Conservation (phyloP, 2,113 vertebrate species). For the human (Homo sapiens) region DNA sequence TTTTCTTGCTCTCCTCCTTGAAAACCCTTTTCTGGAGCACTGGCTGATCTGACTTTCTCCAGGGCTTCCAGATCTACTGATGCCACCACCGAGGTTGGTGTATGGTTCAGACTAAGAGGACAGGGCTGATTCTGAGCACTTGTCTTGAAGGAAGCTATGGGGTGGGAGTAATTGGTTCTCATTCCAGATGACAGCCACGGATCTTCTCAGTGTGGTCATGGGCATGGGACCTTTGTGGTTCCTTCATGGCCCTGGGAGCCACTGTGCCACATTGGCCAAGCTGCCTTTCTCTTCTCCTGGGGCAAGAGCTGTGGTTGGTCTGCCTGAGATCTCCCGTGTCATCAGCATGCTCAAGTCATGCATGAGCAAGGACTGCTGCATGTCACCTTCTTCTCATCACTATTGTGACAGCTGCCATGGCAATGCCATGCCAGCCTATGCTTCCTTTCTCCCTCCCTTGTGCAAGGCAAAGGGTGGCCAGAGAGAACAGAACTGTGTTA, state of each 20-base stretch:
- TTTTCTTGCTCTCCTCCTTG: background rate
- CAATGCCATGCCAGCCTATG: background rate
- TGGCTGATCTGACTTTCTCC: slow-evolving; percentile 15
- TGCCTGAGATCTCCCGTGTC: background rate
- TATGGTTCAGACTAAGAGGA: background rate
- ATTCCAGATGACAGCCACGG: background rate
- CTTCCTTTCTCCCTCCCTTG: background rate
- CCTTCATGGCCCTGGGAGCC: background rate
- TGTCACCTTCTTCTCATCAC: background rate
- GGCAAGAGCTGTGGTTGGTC: background rate
- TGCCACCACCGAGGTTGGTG: background rate
- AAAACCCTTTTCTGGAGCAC: background rate
- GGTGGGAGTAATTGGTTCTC: background rate
- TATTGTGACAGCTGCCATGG: background rate
- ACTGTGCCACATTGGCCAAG: background rate
- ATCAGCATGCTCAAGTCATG: background rate
- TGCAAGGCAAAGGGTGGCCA: background rate
- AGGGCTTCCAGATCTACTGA: background rate
- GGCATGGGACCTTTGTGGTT: background rate
- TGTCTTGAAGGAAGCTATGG: background rate
- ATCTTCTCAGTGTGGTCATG: background rate
- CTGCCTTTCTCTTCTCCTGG: background rate
- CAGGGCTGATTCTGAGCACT: background rate
- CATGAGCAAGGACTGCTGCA: background rate
- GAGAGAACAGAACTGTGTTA: background rate